Percentiles rank a stretch among this genome's conserved stretches.
Evolutionary conservation across 2,888 invertebrate species (phyloP).

Genomic region (Archaeoteleia sp.): DNA sequence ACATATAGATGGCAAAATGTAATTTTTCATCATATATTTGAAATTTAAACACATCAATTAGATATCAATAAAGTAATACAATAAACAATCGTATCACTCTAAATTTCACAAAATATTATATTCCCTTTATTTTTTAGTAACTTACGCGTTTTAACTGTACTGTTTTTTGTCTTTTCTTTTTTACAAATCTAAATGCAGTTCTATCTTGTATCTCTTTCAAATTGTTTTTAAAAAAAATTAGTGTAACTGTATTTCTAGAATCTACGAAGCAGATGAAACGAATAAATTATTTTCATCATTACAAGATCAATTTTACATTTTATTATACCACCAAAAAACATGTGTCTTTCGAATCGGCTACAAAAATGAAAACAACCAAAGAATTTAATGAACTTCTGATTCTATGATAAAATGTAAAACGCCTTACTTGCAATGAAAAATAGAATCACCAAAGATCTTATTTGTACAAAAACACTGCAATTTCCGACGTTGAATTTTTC

Average conservation of each 20-base stretch:
- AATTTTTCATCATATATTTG: constrained; percentile 54
- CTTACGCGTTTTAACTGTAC: constrained; percentile 9
- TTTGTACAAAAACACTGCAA: no score
- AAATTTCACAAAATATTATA: constrained; percentile 70
- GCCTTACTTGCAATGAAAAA: no score
- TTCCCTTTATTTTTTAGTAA: constrained; percentile 48
- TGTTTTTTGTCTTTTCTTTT: constrained; percentile 31
- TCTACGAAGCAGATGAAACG: constrained; percentile 56
- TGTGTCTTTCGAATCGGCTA: neutral
- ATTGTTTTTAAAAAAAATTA: constrained; percentile 15
- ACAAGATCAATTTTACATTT: constrained; percentile 4
- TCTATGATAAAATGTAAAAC: no score
- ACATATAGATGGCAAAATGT: neutral
- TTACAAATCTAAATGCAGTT: constrained; percentile 65
- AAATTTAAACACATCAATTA: constrained; percentile 72
- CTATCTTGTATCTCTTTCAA: no score
- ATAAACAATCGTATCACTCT: constrained; percentile 69
- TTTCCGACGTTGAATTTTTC: no score
- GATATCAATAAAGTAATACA: constrained; percentile 68
- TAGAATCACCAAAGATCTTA: no score
- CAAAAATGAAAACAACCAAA: no score
- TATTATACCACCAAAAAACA: constrained; percentile 4
- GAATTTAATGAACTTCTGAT: no score
- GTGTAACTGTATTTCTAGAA: constrained; percentile 17
- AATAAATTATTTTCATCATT: constrained; percentile 30